Base-by-base conservation (phyloP, 2,888 invertebrate genomes). In the Caenorhabditis wallacei region DNA sequence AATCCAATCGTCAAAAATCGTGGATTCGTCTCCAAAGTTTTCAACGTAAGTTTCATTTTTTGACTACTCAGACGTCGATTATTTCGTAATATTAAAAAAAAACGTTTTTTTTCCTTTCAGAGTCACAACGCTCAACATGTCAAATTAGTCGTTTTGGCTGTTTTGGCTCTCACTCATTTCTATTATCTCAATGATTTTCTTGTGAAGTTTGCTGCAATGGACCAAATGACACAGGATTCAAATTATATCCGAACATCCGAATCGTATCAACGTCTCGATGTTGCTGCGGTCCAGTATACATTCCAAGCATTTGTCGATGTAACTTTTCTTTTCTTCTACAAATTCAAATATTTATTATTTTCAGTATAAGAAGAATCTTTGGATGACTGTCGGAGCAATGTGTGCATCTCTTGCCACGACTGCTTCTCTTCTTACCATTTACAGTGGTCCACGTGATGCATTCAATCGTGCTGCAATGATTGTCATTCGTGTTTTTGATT, bases 331-430 rank as follows among this genome's bases (percentile, higher is more conserved):
- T 35, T 10, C 35, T 35, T 35, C 4, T 11, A 35, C 40, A 54
- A 18, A 11, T 5, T 11, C 4, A 13, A 13, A 1, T 30, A 16
- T 40, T 16, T 3, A 3, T 48, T 48, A 13, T 7, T 88, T 88
- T 22, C 80, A 90, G 86, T 91, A 91, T 88, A 90, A 89, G 83
- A 88, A 90, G 84, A 91, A 91, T 76, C 86, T 89, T 51, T 91
- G 91, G 91, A 88, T 91, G 85, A 86, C 88, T 1, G 89, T 91
- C 18, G 91, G 87, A 0, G 86, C 88, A 48, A 90, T 91, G 90
- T 91, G 90, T 24, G 87, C 90, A 20, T 87, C 87, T 8, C 85
- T 91, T n/a, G 89, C 89, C 35, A 85, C 89, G 16, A 85, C 89
- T 2, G 88, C 88, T 22, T 90, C 88, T 78, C 86, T 91, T 64